Conservation (phyloP, 2,113 vertebrate species). For the Gymnocephalus cernua region DNA sequence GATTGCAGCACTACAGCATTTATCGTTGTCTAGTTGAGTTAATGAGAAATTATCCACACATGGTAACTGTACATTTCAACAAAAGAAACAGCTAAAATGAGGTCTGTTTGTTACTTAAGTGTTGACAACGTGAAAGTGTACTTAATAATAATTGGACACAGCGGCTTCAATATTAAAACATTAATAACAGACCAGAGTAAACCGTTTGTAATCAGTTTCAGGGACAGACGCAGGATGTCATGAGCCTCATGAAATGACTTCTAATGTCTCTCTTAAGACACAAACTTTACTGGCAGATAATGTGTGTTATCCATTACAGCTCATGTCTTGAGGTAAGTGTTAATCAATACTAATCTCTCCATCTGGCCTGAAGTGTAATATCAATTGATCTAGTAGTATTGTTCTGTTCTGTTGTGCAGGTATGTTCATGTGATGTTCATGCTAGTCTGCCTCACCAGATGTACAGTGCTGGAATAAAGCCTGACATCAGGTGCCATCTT, state of each 20-base stretch:
- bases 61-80: slow-evolving; percentile 11
- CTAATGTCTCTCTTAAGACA: slow-evolving; percentile 22
- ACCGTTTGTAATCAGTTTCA: neutral
- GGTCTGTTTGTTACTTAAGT: neutral
- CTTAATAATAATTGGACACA: neutral
- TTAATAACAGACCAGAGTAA: neutral
- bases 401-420: neutral
- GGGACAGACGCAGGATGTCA: slow-evolving; percentile 4
- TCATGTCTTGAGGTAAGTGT: neutral
- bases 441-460: too few species aligned
- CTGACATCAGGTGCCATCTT: too few species aligned
- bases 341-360: slow-evolving; percentile 35
- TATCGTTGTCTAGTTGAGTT: slow-evolving; percentile 8
- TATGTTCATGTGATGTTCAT: neutral
- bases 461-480: too few species aligned
- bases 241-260: slow-evolving; percentile 11
- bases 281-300: slow-evolving; percentile 23
- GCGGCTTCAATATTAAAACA: neutral
- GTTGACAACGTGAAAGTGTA: neutral
- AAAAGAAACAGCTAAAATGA: neutral
- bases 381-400: neutral
- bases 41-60: slow-evolving; percentile 30
- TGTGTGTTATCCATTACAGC: neutral
- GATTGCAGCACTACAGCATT: slow-evolving; percentile 19
- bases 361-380: slow-evolving; percentile 9